Conservation (phyloP, 2,888 invertebrate species). For the Coremacera marginata region DNA sequence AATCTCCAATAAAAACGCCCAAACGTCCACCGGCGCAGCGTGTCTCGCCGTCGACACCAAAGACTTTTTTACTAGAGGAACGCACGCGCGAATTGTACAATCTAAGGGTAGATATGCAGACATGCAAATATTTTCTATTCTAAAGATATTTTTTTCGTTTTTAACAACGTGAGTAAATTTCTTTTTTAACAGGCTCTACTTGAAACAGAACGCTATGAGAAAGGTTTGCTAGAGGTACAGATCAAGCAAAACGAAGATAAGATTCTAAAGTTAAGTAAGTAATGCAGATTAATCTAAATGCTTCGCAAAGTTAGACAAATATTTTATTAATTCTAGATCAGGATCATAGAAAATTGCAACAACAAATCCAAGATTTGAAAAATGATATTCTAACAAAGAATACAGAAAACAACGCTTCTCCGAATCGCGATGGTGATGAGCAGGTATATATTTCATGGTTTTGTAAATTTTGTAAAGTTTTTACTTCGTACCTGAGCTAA, state of each 20-base stretch:
- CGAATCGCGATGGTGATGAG: conserved; percentile 47
- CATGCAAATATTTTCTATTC: too few relatives aligned
- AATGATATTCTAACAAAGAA: conserved; percentile 51
- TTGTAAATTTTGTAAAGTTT: not conserved
- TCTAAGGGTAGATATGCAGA: conserved; percentile 56
- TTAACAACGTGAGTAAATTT: not conserved
- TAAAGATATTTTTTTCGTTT: not conserved
- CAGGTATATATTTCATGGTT: conserved; percentile 43
- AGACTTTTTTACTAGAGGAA: conserved; percentile 61
- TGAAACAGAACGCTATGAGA: conserved; percentile 66
- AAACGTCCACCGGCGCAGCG: conserved; percentile 46
- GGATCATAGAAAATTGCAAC: conserved; percentile 52
- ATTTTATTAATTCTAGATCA: conserved; percentile 45
- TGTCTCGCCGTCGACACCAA: conserved; percentile 60
- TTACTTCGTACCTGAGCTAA: not conserved
- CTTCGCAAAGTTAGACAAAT: not conserved
- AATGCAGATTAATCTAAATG: not conserved
- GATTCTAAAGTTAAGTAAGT: conserved; percentile 57
- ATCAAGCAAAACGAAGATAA: conserved; percentile 59
- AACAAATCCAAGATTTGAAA: conserved; percentile 55
- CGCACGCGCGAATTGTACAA: conserved; percentile 60
- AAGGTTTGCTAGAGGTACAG: conserved; percentile 60
- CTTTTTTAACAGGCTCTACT: conserved; percentile 56
- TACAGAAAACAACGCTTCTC: conserved; percentile 48
- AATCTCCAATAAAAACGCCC: conserved; percentile 53